These are phyloP conservation scores for Dysidea cf. avara DNA, from an alignment of 37 sponge, comb jelly and placozoan species.

Conservation along the genomic window DNA sequence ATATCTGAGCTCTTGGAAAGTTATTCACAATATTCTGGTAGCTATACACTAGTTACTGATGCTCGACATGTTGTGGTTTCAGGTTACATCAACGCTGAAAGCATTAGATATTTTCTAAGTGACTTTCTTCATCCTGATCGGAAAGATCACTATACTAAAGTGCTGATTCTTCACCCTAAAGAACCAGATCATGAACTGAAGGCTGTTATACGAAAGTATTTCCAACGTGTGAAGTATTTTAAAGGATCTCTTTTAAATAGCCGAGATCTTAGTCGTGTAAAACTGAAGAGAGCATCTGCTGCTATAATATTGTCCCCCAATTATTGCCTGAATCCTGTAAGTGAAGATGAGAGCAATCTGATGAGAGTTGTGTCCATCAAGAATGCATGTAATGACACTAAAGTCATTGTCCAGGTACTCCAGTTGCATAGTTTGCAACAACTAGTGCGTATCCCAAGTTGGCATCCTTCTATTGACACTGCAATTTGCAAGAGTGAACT, in stretches of 20 bases:
- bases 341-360: slow-evolving; percentile 66
- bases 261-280: slow-evolving; percentile 46
- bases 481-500: slow-evolving; percentile 69
- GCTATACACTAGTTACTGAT: slow-evolving; percentile 17
- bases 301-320: slow-evolving; percentile 66
- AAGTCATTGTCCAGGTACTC: slow-evolving; percentile 74
- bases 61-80: slow-evolving; percentile 67
- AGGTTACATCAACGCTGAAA: slow-evolving; percentile 52
- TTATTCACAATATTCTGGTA: slow-evolving; percentile 30
- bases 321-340: slow-evolving; percentile 23
- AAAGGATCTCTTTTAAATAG: slow-evolving; percentile 56
- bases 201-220: slow-evolving; percentile 46
- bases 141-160: slow-evolving; percentile 38
- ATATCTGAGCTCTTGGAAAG: slow-evolving; percentile 15
- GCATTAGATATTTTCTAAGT: slow-evolving; percentile 49
- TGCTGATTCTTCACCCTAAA: slow-evolving; percentile 59
- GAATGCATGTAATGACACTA: slow-evolving; percentile 34
- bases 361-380: slow-evolving; percentile 74
- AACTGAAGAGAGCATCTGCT: slow-evolving; percentile 38
- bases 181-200: slow-evolving; percentile 46
- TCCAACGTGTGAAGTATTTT: slow-evolving; percentile 48
- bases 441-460: slow-evolving; percentile 30
- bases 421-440: slow-evolving; percentile 30
- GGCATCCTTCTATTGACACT: slow-evolving; percentile 39
- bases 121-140: slow-evolving; percentile 78